Evolutionary conservation across 2,888 invertebrate genomes (phyloP).

Genomic region (Artemia sinica): DNA sequence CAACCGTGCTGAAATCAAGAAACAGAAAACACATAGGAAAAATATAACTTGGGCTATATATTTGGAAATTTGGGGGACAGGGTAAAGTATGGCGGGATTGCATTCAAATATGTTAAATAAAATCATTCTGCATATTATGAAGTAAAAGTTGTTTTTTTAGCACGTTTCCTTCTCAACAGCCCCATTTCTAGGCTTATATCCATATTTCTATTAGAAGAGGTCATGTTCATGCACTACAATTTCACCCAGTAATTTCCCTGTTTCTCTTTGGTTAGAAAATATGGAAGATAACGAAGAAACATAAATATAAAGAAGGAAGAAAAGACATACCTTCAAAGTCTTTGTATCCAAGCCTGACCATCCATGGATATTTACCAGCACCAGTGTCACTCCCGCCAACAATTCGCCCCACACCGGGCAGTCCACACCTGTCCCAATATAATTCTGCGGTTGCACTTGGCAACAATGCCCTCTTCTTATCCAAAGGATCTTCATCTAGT

Average conservation of each 20-base stretch:
- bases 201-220: too few species aligned
- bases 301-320: not conserved
- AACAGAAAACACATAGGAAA: too few species aligned
- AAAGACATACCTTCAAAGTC: not conserved
- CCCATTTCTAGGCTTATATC: too few species aligned
- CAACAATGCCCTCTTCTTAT: not conserved
- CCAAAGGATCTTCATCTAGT: slow-evolving; percentile 3
- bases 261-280: not conserved
- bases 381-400: not conserved
- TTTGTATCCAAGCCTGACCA: slow-evolving; percentile 8
- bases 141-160: too few species aligned
- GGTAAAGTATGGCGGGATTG: too few species aligned
- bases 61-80: too few species aligned
- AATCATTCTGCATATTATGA: too few species aligned
- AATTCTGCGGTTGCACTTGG: not conserved
- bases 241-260: not conserved
- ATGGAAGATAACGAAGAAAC: not conserved
- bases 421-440: slow-evolving; percentile 8
- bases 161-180: too few species aligned
- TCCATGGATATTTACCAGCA: not conserved
- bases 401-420: slow-evolving; percentile 1
- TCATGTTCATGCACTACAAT: too few species aligned
- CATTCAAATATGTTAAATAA: too few species aligned
- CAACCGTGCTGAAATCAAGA: too few species aligned
- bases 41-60: too few species aligned